Base-by-base conservation (phyloP, 2,888 invertebrate species). In the Polydrusus pterygomalis region DNA sequence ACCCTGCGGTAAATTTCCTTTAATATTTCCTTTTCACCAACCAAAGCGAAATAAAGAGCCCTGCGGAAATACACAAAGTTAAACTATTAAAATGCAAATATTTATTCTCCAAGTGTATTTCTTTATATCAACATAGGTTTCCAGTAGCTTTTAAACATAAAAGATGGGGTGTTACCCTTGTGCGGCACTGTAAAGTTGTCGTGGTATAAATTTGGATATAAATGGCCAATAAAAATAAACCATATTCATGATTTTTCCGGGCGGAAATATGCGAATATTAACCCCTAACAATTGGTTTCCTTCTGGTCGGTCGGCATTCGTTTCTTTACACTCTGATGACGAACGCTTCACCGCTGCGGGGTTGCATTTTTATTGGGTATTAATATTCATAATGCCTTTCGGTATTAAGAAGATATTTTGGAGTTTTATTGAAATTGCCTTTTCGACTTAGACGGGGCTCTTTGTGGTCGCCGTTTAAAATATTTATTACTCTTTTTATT, bases 31-130 rank as follows among this genome's bases (percentile, higher is more conserved):
- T 80, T 80, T 81, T 81, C 81, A 82, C 83, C 82, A 82, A 82
- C 83, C 83, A 84, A 82, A 83, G 82, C 79, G 81, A 84, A 84
- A 83, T 84, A 84, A 85, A 86, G 85, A 85, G 84, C 85, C 84
- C 58, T 17, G 80, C 80, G 80, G 81, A 83, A 80, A 80, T 80
- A 83, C 82, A 82, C 83, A 81, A 82, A 82, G 83, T 63, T 83
- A 85, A 87, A 87, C 87, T 87, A 87, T 88, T 87, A 88, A 87
- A 88, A 88, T 88, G 87, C 87, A 87, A 88, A 88, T 88, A 86
- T 85, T 83, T 84, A 82, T 83, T 83, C 79, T 75, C 75, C 45
- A 77, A 54, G 40, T 54, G 43, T 56, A 78, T 81, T 79, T 80
- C 79, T 81, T 79, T 78, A 79, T 60, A 15, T 60, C 58, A 60